A percentile compares a stretch with the other conserved stretches of the same genome.
phyloP scores from a whole-genome alignment of 2,797 vertebrate species.

The Sternarchorhynchus goeldii region DNA sequence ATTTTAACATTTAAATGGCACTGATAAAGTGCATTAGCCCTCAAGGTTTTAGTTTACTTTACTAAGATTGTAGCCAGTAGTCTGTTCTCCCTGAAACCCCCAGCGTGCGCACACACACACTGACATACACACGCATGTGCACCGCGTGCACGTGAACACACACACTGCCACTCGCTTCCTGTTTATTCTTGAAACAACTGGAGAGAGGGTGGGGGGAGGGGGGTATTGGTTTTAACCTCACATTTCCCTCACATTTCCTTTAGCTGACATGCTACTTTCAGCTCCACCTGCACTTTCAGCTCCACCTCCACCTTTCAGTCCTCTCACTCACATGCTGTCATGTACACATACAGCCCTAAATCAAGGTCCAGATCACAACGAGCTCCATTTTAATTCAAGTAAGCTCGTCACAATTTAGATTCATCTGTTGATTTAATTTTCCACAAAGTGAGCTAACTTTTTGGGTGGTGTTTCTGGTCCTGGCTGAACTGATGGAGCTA shows the following conservation, averaged over 20 bases:
- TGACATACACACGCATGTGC: constrained; percentile 44
- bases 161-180: constrained; percentile 73
- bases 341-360: not conserved
- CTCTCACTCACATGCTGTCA: not conserved
- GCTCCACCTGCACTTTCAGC: constrained; percentile 53
- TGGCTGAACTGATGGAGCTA: too few species aligned
- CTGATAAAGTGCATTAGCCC: not conserved
- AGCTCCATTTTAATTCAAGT: too few species aligned
- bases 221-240: constrained; percentile 59
- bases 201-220: constrained; percentile 56
- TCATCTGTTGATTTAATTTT: too few species aligned
- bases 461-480: too few species aligned
- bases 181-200: constrained; percentile 76
- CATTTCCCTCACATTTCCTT: constrained; percentile 29
- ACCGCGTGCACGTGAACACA: constrained; percentile 50
- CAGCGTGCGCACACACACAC: constrained; percentile 17
- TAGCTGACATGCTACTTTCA: constrained; percentile 32
- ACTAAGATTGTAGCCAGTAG: not conserved
- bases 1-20: not conserved
- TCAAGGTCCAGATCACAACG: too few species aligned
- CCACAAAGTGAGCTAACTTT: too few species aligned
- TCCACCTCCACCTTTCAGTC: constrained; percentile 52
- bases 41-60: not conserved
- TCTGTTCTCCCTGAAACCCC: constrained; percentile 18
- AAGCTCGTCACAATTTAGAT: too few species aligned